Evolutionary conservation across 2,888 invertebrate species (phyloP).

Genomic region (Tetragonula carbonaria): DNA sequence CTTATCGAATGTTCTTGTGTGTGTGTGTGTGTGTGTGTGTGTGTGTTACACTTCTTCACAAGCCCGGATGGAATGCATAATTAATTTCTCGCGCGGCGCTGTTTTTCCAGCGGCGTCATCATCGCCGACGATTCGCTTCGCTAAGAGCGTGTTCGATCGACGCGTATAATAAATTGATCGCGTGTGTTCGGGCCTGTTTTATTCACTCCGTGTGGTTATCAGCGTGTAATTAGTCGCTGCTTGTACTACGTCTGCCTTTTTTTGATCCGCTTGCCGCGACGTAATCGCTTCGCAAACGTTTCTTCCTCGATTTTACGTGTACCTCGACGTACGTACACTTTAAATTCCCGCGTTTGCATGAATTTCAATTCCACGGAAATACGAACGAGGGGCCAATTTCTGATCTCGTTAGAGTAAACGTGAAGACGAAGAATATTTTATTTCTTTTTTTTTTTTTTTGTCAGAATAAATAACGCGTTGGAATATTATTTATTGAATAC

Average conservation of each 20-base stretch:
- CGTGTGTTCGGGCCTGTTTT: conserved; percentile 7
- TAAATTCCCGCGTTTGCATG: too few relatives aligned
- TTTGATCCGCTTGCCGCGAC: background rate
- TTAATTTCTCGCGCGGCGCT: conserved; percentile 51
- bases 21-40: background rate
- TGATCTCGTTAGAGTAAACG: too few relatives aligned
- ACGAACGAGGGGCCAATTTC: too few relatives aligned
- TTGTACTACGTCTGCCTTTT: background rate
- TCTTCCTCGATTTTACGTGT: background rate
- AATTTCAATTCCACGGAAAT: too few relatives aligned
- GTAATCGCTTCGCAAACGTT: background rate
- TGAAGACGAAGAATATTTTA: too few relatives aligned
- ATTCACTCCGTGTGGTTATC: background rate
- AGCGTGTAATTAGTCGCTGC: conserved; percentile 21
- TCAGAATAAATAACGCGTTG: background rate
- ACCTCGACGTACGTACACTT: background rate
- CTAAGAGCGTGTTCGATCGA: conserved; percentile 27
- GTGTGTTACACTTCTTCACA: conserved; percentile 30
- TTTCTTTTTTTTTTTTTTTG: background rate
- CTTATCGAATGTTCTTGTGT: background rate
- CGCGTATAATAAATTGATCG: conserved; percentile 42
- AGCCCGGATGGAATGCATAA: conserved; percentile 56
- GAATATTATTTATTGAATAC: background rate
- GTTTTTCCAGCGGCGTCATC: conserved; percentile 20
- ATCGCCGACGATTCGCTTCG: conserved; percentile 35